Evolutionary conservation across 2,888 invertebrate species (phyloP).

Genomic region (Lepidocyrtoides sp.): DNA sequence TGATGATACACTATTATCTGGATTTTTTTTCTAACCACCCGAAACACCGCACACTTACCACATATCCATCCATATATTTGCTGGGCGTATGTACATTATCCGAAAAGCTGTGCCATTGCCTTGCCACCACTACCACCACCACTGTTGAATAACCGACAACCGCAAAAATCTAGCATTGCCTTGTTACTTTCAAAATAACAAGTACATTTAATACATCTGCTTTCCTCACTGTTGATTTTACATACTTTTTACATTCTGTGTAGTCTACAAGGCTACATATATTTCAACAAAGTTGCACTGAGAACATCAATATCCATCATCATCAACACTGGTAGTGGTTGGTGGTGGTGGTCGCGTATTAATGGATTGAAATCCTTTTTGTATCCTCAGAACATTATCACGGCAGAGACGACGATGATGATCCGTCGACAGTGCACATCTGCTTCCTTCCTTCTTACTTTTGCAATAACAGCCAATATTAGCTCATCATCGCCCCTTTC

Average conservation of each 20-base stretch:
- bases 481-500: slow-evolving; percentile 20
- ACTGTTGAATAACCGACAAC: slow-evolving; percentile 1
- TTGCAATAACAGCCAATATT: slow-evolving; percentile 45
- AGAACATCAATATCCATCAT: slow-evolving; percentile 83
- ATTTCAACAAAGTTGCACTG: slow-evolving; percentile 12
- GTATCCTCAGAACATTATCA: slow-evolving; percentile 36
- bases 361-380: slow-evolving; percentile 82
- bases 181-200: neutral
- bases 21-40: slow-evolving; percentile 70
- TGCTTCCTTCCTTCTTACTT: slow-evolving; percentile 58
- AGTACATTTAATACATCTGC: neutral
- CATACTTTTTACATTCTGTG: neutral
- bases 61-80: neutral
- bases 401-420: neutral
- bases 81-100: neutral
- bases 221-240: neutral
- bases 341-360: slow-evolving; percentile 65
- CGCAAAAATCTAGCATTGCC: neutral
- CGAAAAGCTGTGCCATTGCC: neutral
- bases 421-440: slow-evolving; percentile 65
- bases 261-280: too few relatives aligned
- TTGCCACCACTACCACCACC: slow-evolving; percentile 23
- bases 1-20: slow-evolving; percentile 54
- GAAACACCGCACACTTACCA: slow-evolving; percentile 46
- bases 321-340: neutral